Conservation (phyloP, 1,140 invertebrate genomes). For the Drosophila nikananu region DNA sequence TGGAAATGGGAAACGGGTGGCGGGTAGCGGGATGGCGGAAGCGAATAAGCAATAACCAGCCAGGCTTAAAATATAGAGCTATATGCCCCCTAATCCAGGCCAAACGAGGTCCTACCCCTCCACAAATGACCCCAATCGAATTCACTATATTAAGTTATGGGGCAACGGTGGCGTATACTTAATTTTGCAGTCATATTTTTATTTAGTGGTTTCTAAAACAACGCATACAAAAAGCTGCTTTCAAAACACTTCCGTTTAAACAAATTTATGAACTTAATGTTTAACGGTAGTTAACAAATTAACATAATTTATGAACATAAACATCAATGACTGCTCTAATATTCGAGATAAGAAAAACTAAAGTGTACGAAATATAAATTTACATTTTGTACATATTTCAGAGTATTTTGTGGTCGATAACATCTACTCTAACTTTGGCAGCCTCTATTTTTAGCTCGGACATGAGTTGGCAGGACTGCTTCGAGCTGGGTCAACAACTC, state of each 20-base stretch:
- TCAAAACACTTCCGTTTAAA: background rate
- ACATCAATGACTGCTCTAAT: background rate
- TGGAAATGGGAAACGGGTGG: background rate
- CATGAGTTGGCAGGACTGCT: slow-evolving; percentile 95
- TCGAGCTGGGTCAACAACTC: slow-evolving; percentile 96
- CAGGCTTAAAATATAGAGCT: slow-evolving; percentile 67
- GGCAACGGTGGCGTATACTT: background rate
- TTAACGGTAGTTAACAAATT: slow-evolving; percentile 9
- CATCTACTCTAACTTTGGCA: slow-evolving; percentile 25
- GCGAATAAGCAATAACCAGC: slow-evolving; percentile 73
- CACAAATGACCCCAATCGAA: slow-evolving; percentile 3
- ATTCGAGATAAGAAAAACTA: background rate
- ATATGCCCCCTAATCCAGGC: slow-evolving; percentile 24
- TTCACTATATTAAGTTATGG: background rate
- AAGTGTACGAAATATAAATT: background rate
- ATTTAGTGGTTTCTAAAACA: background rate
- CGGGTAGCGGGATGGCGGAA: background rate
- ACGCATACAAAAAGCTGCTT: background rate
- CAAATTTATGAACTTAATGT: slow-evolving; percentile 1
- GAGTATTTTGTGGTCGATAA: slow-evolving; percentile 13
- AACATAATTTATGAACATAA: slow-evolving; percentile 4
- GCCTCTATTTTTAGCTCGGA: slow-evolving; percentile 85
- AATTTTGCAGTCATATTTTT: background rate
- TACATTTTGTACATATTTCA: background rate
- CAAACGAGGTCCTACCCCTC: slow-evolving; percentile 11